Percentiles rank a stretch among this genome's conserved stretches.
Evolutionary conservation across 1,140 invertebrate genomes (phyloP).

Genomic region (Meteorus sp.): DNA sequence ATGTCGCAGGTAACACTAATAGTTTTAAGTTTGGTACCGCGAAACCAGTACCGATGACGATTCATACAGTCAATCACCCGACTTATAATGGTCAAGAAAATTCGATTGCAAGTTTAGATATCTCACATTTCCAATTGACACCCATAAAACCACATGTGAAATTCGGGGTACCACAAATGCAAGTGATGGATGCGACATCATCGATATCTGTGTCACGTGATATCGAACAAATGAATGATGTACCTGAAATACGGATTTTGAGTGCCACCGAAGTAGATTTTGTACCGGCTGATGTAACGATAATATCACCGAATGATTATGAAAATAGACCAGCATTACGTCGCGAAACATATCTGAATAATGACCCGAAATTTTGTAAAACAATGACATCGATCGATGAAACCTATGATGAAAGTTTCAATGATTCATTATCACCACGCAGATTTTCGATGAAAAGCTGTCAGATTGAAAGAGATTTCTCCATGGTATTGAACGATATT

Average conservation of each 20-base stretch:
- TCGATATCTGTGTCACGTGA: neutral
- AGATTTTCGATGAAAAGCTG: neutral
- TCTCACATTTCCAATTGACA: too few species aligned
- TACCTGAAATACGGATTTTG: neutral
- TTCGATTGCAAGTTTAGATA: too few species aligned
- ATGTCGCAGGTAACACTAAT: too few species aligned
- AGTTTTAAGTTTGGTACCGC: too few species aligned
- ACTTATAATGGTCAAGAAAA: too few species aligned
- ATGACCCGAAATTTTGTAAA: slow-evolving; percentile 29
- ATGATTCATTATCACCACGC: slow-evolving; percentile 39
- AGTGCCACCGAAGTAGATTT: slow-evolving; percentile 1
- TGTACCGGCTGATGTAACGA: neutral
- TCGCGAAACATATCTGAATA: slow-evolving; percentile 41
- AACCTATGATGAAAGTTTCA: slow-evolving; percentile 27
- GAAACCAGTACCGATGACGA: too few species aligned
- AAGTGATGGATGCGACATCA: neutral
- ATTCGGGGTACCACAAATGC: neutral
- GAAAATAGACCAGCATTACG: slow-evolving; percentile 29
- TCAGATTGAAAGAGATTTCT: slow-evolving; percentile 40
- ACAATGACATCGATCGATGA: neutral
- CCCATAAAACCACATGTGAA: neutral
- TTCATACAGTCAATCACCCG: too few species aligned
- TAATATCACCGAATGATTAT: slow-evolving; percentile 15
- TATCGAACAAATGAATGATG: neutral
- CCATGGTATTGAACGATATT: slow-evolving; percentile 42